Conservation (phyloP, 2,113 vertebrate species). For the Poeciliopsis prolifica region DNA sequence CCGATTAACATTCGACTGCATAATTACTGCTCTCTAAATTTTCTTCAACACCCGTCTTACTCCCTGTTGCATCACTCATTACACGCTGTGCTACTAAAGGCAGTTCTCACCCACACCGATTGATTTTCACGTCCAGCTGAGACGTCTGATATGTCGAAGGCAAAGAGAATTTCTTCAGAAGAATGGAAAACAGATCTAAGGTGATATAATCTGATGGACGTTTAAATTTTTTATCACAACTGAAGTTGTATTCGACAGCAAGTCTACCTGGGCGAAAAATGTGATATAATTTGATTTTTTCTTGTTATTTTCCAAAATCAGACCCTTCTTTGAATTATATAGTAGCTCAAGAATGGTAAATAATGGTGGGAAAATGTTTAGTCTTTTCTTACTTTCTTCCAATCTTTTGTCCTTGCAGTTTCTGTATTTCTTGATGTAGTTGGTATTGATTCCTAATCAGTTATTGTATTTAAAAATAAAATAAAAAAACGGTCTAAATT, state of each 20-base stretch:
- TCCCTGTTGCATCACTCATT: constrained; percentile 35
- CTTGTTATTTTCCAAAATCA: too few relatives aligned
- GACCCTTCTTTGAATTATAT: too few relatives aligned
- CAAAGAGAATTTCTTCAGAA: constrained; percentile 13
- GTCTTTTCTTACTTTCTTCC: too few relatives aligned
- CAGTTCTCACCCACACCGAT: constrained; percentile 24
- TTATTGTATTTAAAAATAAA: too few relatives aligned
- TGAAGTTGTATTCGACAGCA: neutral
- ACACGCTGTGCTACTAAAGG: constrained; percentile 17
- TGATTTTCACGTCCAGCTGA: constrained; percentile 12
- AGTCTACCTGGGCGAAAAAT: neutral
- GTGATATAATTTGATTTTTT: neutral
- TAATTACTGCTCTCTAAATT: constrained; percentile 25
- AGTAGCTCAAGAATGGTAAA: too few relatives aligned
- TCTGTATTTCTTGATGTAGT: too few relatives aligned
- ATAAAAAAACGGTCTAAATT: too few relatives aligned
- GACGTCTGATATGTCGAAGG: constrained; percentile 3
- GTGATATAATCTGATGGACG: neutral
- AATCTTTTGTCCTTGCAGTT: too few relatives aligned
- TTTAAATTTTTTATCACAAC: neutral
- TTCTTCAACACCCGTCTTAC: constrained; percentile 22
- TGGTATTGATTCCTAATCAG: too few relatives aligned
- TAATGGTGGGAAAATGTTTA: too few relatives aligned
- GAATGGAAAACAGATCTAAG: neutral
- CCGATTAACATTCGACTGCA: constrained; percentile 21